Percentiles rank a stretch among this genome's conserved stretches.
Conservation (phyloP, 2,888 invertebrate genomes). For the Dryadula phaetusa region DNA sequence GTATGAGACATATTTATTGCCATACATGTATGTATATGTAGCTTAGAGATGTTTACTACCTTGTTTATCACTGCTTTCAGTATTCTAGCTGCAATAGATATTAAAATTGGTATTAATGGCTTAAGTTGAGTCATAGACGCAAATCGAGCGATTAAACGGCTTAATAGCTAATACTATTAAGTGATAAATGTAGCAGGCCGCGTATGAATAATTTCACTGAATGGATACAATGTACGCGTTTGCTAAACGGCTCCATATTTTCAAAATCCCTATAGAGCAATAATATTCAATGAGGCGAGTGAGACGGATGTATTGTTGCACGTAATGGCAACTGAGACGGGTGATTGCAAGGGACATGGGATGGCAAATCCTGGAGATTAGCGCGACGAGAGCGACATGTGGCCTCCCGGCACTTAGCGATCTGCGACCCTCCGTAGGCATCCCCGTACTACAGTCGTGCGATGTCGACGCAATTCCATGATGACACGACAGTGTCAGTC, state of each 20-base stretch:
- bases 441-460: conserved; percentile 45
- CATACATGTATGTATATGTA: not conserved
- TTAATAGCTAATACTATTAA: conserved; percentile 83
- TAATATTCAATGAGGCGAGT: conserved; percentile 81
- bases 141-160: conserved; percentile 80
- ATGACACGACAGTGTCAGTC: conserved; percentile 44
- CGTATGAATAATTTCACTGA: conserved; percentile 81
- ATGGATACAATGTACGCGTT: conserved; percentile 83
- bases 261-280: conserved; percentile 84
- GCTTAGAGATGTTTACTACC: not conserved
- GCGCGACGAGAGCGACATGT: conserved; percentile 83
- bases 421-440: conserved; percentile 59
- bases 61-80: not conserved
- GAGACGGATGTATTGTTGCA: conserved; percentile 68
- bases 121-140: conserved; percentile 59
- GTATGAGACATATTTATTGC: not conserved
- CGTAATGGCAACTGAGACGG: conserved; percentile 61
- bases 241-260: conserved; percentile 84
- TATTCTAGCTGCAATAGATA: not conserved
- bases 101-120: not conserved
- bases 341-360: conserved; percentile 70
- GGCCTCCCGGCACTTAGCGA: conserved; percentile 80
- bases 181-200: conserved; percentile 81
- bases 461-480: conserved; percentile 52
- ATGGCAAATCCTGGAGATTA: conserved; percentile 83